Base-by-base conservation (phyloP, 2,113 vertebrate genomes). In the Dendrocopos noguchii region DNA sequence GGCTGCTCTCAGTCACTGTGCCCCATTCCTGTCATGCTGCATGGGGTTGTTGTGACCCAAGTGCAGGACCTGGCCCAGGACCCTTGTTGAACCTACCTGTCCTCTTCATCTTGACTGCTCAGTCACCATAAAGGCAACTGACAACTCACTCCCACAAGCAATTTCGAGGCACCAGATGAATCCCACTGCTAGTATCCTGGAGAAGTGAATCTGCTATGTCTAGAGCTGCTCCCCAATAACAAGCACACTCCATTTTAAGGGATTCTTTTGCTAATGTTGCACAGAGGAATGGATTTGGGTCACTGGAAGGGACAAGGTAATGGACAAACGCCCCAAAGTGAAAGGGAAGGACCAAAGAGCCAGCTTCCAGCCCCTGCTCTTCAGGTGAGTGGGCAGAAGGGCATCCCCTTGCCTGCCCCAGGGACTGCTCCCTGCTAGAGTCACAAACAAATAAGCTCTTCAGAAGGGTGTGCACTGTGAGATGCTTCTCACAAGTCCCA, bases 121-220 rank as follows among this genome's bases (percentile, higher is more conserved):
- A 3, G 6, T 65, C 31, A n/a, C 59, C 60, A 15, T 25, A 42
- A 31, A 79, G 28, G 47, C 0, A 0, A 34, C 25, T 63, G n/a
- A 15, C 34, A 87, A 61, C 28, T 20, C 52, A 7, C 17, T 31
- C 65, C 34, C n/a, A n/a, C 0, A 0, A 11, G 21, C 20, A 42
- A 44, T 67, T 90, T 75, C 55, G 66, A 2, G 15, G 3, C 5
- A 61, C 46, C 9, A 60, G 27, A 10, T 21, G 52, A 55, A 65
- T 56, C 21, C n/a, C 16, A 42, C 9, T 3, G 34, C 11, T 27
- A 60, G 5, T 28, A 42, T 39, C 36, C 18, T 13, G 14, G 67
- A 80, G 22, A 83, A 15, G 11, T 60, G 14, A 74, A 34, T 4
- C 3, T 18, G 29, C 0, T 33, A 12, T 15, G 4, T 61, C 20